Percentiles rank a stretch among this genome's conserved stretches.
These are phyloP conservation scores for Rosalia funebris DNA, from an alignment of 2,888 invertebrate species.

Conservation along the genomic window DNA sequence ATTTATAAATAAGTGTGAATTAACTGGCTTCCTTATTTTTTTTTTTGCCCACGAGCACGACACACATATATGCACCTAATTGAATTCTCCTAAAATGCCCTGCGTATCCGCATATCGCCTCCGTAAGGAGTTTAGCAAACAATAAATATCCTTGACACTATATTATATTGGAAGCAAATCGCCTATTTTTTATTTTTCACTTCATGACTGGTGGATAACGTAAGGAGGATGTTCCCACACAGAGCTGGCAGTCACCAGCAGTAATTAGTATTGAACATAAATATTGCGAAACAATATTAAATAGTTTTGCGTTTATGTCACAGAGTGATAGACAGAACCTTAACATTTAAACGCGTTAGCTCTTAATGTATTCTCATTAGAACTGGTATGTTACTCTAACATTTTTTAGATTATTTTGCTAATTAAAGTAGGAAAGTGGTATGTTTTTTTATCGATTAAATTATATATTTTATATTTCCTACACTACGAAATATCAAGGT, in stretches of 20 bases:
- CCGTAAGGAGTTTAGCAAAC: not conserved
- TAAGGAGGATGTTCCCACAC: slow-evolving; percentile 23
- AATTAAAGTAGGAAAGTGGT: not conserved
- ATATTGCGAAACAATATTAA: slow-evolving; percentile 5
- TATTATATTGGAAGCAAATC: not conserved
- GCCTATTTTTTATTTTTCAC: slow-evolving; percentile 9
- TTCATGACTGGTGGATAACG: slow-evolving; percentile 10
- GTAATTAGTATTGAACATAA: slow-evolving; percentile 3
- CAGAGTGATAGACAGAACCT: not conserved
- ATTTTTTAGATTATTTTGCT: slow-evolving; percentile 1
- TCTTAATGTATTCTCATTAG: slow-evolving; percentile 1
- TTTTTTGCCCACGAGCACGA: too few species aligned
- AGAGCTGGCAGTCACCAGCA: slow-evolving; percentile 3
- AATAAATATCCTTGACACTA: slow-evolving; percentile 13
- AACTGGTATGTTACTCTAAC: not conserved
- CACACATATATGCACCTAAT: not conserved
- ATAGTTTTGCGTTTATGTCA: slow-evolving; percentile 19
- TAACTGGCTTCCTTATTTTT: too few species aligned
- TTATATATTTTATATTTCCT: slow-evolving; percentile 3
- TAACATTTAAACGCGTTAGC: not conserved
- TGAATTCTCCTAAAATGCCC: not conserved
- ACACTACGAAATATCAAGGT: slow-evolving; percentile 10
- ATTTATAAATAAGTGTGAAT: too few species aligned
- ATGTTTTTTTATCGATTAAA: slow-evolving; percentile 5
- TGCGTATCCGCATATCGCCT: not conserved